These are phyloP conservation scores for Cynocephalus volans DNA, from an alignment of 2,113 vertebrate species.

Conservation along the genomic window DNA sequence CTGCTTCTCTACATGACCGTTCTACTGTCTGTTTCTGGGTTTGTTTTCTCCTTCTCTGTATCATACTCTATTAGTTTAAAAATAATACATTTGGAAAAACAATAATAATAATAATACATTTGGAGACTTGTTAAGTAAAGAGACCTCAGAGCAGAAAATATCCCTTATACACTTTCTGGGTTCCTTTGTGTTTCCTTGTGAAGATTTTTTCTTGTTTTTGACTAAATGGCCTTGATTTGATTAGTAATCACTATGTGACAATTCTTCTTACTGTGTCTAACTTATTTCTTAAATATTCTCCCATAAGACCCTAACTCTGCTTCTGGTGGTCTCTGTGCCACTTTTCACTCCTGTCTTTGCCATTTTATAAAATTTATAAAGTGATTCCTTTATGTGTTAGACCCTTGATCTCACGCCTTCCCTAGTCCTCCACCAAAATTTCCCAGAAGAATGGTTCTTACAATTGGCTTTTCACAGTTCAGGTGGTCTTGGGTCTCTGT, in stretches of 20 bases:
- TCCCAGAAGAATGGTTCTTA: constrained; percentile 67
- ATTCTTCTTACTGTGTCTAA: constrained; percentile 62
- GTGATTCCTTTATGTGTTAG: constrained; percentile 60
- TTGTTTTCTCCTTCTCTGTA: not conserved
- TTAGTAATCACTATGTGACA: constrained; percentile 47
- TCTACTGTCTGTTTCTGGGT: constrained; percentile 20
- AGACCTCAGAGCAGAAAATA: constrained; percentile 65
- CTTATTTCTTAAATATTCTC: constrained; percentile 79
- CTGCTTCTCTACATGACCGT: not conserved
- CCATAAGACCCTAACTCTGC: constrained; percentile 42
- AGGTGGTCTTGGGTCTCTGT: constrained; percentile 68
- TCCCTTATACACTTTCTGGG: constrained; percentile 71
- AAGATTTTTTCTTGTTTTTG: constrained; percentile 64
- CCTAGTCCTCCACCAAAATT: not conserved
- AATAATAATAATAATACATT: constrained; percentile 62
- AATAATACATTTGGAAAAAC: constrained; percentile 61
- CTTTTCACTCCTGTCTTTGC: constrained; percentile 56
- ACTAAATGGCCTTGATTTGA: constrained; percentile 83
- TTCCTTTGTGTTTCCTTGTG: constrained; percentile 70
- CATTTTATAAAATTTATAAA: constrained; percentile 62
- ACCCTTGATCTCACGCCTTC: constrained; percentile 73
- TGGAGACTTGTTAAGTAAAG: constrained; percentile 79
- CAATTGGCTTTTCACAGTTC: not conserved
- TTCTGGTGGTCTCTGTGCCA: constrained; percentile 56
- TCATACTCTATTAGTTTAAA: constrained; percentile 74